Conservation (phyloP, 2,797 vertebrate genomes). For the Lepidocolaptes lacrymiger region DNA sequence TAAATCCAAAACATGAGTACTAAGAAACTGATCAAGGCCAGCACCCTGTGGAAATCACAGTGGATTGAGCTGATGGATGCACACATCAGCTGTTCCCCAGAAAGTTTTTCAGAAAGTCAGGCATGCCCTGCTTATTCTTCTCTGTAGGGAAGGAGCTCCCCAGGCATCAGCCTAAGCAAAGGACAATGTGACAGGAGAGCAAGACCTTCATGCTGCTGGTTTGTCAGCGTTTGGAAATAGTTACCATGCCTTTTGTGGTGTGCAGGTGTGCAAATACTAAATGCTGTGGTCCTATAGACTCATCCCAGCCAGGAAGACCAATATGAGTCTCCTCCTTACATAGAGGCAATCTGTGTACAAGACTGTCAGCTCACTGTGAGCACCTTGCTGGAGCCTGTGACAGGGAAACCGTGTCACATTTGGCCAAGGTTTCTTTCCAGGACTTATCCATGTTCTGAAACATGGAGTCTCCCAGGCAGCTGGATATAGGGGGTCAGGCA, state of each 20-base stretch:
- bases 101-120: neutral
- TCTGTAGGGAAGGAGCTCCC: neutral
- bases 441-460: neutral
- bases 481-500: neutral
- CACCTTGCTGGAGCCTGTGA: neutral
- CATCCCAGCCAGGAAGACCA: neutral
- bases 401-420: neutral
- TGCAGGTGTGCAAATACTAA: neutral
- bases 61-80: neutral
- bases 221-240: neutral
- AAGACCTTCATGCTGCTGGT: neutral
- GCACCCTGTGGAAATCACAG: neutral
- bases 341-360: accelerated
- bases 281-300: neutral
- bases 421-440: neutral
- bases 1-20: neutral
- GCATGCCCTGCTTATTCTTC: neutral
- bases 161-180: neutral
- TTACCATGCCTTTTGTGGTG: neutral
- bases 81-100: neutral
- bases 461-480: conserved; percentile 1
- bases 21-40: neutral
- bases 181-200: neutral
- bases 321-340: accelerated
- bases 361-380: neutral